These are phyloP conservation scores for Doris montereyensis DNA, from an alignment of 2,888 invertebrate species.

Conservation along the genomic window DNA sequence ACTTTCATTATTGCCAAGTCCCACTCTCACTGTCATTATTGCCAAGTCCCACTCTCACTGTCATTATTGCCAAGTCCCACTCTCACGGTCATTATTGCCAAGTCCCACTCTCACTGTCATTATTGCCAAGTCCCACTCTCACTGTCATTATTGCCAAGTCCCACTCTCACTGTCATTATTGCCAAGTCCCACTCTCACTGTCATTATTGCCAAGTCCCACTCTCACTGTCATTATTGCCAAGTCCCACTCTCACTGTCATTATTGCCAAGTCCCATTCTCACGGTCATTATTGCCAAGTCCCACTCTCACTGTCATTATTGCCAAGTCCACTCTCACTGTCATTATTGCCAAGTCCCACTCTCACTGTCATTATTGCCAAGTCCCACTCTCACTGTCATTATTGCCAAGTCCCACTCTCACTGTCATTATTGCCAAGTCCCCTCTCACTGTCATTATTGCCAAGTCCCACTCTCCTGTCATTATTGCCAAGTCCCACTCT, in stretches of 20 bases:
- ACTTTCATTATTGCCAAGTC: not conserved
- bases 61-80: not conserved
- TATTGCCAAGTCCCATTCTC: not conserved
- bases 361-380: not conserved
- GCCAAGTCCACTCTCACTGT: no score
- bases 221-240: not conserved
- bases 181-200: no score
- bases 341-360: not conserved
- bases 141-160: not conserved
- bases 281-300: not conserved
- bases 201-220: not conserved
- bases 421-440: no score
- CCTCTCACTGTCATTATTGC: no score
- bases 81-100: not conserved
- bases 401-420: not conserved
- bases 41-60: not conserved
- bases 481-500: not conserved
- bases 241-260: not conserved
- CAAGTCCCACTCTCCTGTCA: not conserved
- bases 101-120: no score
- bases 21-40: no score
- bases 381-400: no score
- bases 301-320: not conserved
- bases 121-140: not conserved
- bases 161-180: not conserved